Evolutionary conservation across 2,113 vertebrate genomes (phyloP).

Genomic region (Amphiprion ocellaris): DNA sequence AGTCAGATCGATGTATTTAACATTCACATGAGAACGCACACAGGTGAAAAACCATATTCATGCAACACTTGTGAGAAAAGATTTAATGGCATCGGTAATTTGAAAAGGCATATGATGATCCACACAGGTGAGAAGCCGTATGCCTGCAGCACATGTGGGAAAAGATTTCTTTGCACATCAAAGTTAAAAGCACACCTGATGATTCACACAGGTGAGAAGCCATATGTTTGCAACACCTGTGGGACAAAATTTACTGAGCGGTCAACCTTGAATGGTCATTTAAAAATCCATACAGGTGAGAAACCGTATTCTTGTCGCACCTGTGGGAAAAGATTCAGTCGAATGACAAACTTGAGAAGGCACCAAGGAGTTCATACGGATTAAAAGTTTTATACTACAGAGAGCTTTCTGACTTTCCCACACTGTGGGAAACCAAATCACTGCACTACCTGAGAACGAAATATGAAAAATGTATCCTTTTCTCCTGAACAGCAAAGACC

Average conservation of each 20-base stretch:
- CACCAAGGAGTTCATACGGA: no score
- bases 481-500: no score
- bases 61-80: not conserved
- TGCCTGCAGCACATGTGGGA: not conserved
- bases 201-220: slow-evolving; percentile 25
- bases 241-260: not conserved
- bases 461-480: no score
- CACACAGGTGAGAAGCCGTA: slow-evolving; percentile 11
- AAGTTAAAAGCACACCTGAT: not conserved
- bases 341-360: no score
- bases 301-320: no score
- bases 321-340: no score
- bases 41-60: slow-evolving; percentile 1
- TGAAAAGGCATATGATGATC: not conserved
- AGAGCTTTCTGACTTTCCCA: no score
- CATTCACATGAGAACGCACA: slow-evolving; percentile 2
- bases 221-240: slow-evolving; percentile 7
- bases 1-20: not conserved
- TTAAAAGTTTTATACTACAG: no score
- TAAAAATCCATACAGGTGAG: no score
- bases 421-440: no score
- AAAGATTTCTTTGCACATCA: not conserved
- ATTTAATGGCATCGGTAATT: not conserved
- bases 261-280: not conserved
- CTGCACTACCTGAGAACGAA: no score